Conservation (phyloP, 2,113 vertebrate species). For the Austrofundulus limnaeus region DNA sequence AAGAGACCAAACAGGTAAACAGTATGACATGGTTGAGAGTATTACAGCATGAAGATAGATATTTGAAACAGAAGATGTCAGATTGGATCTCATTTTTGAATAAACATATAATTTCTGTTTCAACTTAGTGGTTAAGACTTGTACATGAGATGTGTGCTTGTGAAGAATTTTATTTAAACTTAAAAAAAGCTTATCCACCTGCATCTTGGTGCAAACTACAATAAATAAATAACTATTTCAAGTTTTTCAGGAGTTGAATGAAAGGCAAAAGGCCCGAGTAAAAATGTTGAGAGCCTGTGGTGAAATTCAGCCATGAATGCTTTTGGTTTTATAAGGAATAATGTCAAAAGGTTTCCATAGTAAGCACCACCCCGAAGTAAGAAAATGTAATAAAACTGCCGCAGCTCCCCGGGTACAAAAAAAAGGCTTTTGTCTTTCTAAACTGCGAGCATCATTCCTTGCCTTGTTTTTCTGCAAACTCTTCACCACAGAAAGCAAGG, state of each 20-base stretch:
- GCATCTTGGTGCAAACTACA: neutral
- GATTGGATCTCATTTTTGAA: too few species aligned
- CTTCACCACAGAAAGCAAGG: slow-evolving; percentile 30
- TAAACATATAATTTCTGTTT: too few species aligned
- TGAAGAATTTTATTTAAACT: slow-evolving; percentile 32
- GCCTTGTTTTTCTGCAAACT: slow-evolving; percentile 17
- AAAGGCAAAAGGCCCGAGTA: neutral
- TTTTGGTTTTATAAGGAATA: slow-evolving; percentile 30
- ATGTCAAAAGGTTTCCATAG: slow-evolving; percentile 43
- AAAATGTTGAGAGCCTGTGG: slow-evolving; percentile 19
- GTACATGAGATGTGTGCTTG: neutral
- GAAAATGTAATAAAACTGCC: slow-evolving; percentile 50
- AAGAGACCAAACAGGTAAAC: too few species aligned
- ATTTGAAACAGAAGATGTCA: too few species aligned
- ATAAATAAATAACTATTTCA: neutral
- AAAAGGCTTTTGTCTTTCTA: slow-evolving; percentile 16
- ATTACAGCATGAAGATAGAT: too few species aligned
- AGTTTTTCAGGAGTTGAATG: slow-evolving; percentile 17
- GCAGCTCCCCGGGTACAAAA: slow-evolving; percentile 25
- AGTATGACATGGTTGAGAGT: too few species aligned
- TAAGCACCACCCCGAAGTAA: slow-evolving; percentile 26
- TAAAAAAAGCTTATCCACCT: neutral
- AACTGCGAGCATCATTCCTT: neutral
- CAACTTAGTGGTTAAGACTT: neutral
- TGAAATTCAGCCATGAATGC: slow-evolving; percentile 9